Percentiles rank a stretch among this genome's conserved stretches.
Conservation (phyloP, 2,797 vertebrate species). For the Enteromius anoplus region DNA sequence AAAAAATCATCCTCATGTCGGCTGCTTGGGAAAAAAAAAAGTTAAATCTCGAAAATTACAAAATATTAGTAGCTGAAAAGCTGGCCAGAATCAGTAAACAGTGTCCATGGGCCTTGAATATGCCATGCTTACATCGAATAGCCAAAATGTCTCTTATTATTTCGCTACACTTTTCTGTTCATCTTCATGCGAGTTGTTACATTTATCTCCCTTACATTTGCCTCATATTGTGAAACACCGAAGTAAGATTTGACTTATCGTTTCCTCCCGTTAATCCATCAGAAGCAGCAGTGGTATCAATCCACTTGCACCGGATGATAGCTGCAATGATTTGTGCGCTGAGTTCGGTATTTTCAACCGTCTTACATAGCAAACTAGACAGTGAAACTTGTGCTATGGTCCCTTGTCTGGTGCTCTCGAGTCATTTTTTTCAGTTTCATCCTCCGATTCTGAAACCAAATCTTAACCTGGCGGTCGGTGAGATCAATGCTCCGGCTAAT, state of each 20-base stretch:
- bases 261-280: constrained; percentile 27
- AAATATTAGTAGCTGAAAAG: background rate
- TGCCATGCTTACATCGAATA: background rate
- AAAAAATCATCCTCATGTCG: constrained; percentile 32
- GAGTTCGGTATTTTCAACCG: constrained; percentile 11
- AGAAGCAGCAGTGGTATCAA: constrained; percentile 25
- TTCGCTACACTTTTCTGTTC: background rate
- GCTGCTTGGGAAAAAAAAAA: background rate
- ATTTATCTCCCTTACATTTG: constrained; percentile 12
- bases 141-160: background rate
- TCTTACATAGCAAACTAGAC: constrained; percentile 33
- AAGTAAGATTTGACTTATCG: background rate
- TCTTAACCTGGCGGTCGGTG: constrained; percentile 55
- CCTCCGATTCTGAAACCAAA: constrained; percentile 58
- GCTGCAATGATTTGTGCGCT: constrained; percentile 20
- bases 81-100: background rate
- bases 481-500: constrained; percentile 59
- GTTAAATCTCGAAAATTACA: constrained; percentile 41
- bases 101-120: background rate
- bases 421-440: constrained; percentile 64
- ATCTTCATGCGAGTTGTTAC: constrained; percentile 13
- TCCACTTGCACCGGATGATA: constrained; percentile 18
- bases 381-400: constrained; percentile 38
- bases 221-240: constrained; percentile 4
- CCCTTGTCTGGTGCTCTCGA: constrained; percentile 51